These are phyloP conservation scores for Nephotettix cincticeps DNA, from an alignment of 1,140 invertebrate genomes.

Conservation along the genomic window DNA sequence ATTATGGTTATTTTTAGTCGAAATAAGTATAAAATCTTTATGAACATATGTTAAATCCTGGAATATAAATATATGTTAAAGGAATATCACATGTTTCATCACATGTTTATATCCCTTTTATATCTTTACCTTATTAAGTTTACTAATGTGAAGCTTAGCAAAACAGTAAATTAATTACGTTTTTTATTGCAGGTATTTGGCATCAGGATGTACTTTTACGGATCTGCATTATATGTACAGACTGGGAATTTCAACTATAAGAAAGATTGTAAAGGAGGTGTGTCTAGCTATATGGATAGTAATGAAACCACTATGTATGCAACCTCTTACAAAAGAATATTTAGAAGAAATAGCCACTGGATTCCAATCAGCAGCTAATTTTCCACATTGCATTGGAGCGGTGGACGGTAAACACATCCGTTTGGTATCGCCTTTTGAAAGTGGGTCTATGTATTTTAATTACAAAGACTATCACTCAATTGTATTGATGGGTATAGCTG, in stretches of 20 bases:
- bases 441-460: conserved; percentile 35
- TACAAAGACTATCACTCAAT: conserved; percentile 41
- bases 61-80: background rate
- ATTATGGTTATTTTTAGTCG: background rate
- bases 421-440: conserved; percentile 23
- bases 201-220: conserved; percentile 12
- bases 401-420: too few species aligned
- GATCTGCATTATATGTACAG: conserved; percentile 27
- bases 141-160: too few species aligned
- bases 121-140: too few species aligned
- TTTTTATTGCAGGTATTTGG: conserved; percentile 15
- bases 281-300: conserved; percentile 25
- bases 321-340: background rate
- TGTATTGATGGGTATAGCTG: conserved; percentile 49
- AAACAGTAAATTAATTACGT: background rate
- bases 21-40: background rate
- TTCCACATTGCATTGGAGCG: conserved; percentile 51
- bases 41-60: background rate
- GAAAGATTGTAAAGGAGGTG: conserved; percentile 24
- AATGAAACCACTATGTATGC: conserved; percentile 24
- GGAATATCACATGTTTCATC: background rate
- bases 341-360: background rate
- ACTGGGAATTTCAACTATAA: conserved; percentile 19
- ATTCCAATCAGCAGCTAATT: conserved; percentile 39
- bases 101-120: background rate